These are phyloP conservation scores for Pachypanchax playfairii DNA, from an alignment of 2,113 vertebrate species.

Conservation along the genomic window DNA sequence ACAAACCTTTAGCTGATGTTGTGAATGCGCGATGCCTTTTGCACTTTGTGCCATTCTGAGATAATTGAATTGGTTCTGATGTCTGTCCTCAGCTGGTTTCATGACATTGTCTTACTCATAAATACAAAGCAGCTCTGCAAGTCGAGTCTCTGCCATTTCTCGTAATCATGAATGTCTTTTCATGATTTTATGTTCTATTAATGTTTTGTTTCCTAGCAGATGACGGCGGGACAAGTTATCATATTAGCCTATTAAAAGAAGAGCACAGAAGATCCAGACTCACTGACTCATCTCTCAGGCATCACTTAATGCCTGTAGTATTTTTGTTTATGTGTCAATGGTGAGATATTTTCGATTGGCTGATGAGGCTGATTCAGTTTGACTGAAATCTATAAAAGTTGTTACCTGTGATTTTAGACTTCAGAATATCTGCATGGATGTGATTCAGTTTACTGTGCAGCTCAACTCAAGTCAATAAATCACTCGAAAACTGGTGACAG, in stretches of 20 bases:
- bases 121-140: constrained; percentile 19
- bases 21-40: too few species aligned
- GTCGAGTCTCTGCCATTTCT: constrained; percentile 5
- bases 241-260: constrained; percentile 11
- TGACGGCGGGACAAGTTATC: neutral
- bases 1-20: too few species aligned
- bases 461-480: constrained; percentile 14
- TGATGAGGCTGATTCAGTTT: too few species aligned
- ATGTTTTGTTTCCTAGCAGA: constrained; percentile 8
- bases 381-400: too few species aligned
- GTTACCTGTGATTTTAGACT: too few species aligned
- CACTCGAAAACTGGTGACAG: constrained; percentile 1
- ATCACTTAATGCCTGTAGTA: neutral
- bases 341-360: too few species aligned
- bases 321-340: neutral
- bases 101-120: constrained; percentile 6
- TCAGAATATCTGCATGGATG: neutral
- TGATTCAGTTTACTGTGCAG: constrained; percentile 15
- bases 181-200: constrained; percentile 10
- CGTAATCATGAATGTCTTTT: constrained; percentile 11
- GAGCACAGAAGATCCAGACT: neutral
- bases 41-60: neutral
- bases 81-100: constrained; percentile 1
- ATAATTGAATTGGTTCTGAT: neutral
- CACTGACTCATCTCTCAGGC: constrained; percentile 7